Percentiles rank a stretch among this genome's conserved stretches.
Conservation (phyloP, 2,113 vertebrate species). For the Andinoacara biseriatus region DNA sequence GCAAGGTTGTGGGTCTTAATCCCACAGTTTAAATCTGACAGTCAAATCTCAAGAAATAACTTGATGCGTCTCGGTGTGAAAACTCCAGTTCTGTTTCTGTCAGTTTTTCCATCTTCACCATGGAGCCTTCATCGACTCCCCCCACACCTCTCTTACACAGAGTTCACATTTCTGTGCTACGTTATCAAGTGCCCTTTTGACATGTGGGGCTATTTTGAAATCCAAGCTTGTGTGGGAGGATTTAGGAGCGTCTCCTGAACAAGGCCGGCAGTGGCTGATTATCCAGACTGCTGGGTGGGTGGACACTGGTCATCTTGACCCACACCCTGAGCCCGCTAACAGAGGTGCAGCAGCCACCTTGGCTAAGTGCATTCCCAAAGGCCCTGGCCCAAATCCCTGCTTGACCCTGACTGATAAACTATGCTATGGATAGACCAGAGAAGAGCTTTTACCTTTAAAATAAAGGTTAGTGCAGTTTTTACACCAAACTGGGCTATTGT, state of each 20-base stretch:
- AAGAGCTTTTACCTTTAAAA: slow-evolving; percentile 47
- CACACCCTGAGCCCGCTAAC: slow-evolving; percentile 71
- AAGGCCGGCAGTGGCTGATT: slow-evolving; percentile 56
- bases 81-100: background rate
- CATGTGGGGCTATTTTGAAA: slow-evolving; percentile 63
- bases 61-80: background rate
- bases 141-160: slow-evolving; percentile 18
- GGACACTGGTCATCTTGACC: slow-evolving; percentile 59
- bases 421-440: slow-evolving; percentile 70
- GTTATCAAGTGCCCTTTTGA: slow-evolving; percentile 56
- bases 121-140: slow-evolving; percentile 23
- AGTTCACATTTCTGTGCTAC: slow-evolving; percentile 4
- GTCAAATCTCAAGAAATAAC: background rate
- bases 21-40: background rate
- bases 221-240: slow-evolving; percentile 26
- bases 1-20: background rate
- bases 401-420: slow-evolving; percentile 82
- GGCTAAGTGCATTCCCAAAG: slow-evolving; percentile 82
- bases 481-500: background rate
- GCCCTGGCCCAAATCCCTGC: slow-evolving; percentile 74
- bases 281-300: slow-evolving; percentile 61
- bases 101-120: slow-evolving; percentile 29
- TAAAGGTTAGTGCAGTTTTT: slow-evolving; percentile 14
- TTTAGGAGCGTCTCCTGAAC: slow-evolving; percentile 49
- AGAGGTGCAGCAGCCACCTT: slow-evolving; percentile 74